Base-by-base conservation (phyloP, 2,113 vertebrate species). In the Mystacornis crossleyi region DNA sequence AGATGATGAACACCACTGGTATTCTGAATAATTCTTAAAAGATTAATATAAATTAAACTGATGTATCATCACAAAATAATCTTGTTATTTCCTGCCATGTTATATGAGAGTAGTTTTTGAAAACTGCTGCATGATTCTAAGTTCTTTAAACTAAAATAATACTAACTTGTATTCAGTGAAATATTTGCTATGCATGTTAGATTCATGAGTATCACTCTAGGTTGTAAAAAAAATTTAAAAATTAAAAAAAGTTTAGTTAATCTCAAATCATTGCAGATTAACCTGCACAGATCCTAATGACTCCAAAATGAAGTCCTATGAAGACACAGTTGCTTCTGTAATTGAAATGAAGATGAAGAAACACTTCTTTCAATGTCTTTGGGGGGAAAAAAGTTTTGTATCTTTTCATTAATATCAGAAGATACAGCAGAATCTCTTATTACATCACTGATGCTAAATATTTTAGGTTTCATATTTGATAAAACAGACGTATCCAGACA, bases 381-480 rank as follows among this genome's bases (percentile, higher is more conserved):
- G 5, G 2, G 23, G 4, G 5, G 3, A 24, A 55, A 48, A 38
- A 54, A 34, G 3, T 25, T 7, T 6, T 12, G 1, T 21, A 4
- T 34, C 12, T 70, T 73, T 72, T 60, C 8, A n/a, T 42, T 75
- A 26, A 38, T 88, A 38, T 54, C 60, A 78, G 57, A 90, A 64
- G 45, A 85, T 92, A 77, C 42, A 55, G 19, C 54, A 95, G 47
- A 81, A 88, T 66, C 67, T 55, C 21, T 95, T 73, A 60, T 87
- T 94, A 18, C 7, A 45, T 23, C 24, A 62, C 6, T 24, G 23
- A 40, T 40, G 18, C 2, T 42, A 64, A 36, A 66, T 34, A 28
- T 43, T 93, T 45, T 87, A 89, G 45, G 16, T 87, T 79, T 55
- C 77, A n/a, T 40, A 60, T 94, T 88, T 74, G 18, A 92, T 65